phyloP scores from a whole-genome alignment of 2,888 invertebrate species.

The Hofmannophila pseudospretella region DNA sequence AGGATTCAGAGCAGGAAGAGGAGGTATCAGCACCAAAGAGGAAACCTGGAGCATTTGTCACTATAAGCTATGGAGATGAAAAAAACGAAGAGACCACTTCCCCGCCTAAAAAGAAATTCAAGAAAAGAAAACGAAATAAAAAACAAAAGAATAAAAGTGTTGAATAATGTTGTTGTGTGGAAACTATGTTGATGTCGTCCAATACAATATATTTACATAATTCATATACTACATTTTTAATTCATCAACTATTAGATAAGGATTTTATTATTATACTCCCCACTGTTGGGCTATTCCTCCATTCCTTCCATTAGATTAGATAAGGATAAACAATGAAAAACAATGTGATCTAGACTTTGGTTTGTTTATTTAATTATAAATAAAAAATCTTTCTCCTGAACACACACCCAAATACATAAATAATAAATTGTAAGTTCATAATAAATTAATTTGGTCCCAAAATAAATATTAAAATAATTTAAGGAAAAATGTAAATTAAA shows the following conservation, averaged over 20 bases:
- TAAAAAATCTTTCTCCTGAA: slow-evolving; percentile 69
- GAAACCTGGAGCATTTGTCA: slow-evolving; percentile 61
- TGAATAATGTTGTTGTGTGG: neutral
- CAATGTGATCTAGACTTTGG: slow-evolving; percentile 73
- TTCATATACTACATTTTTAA: too few relatives aligned
- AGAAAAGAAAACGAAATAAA: slow-evolving; percentile 53
- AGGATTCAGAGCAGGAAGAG: slow-evolving; percentile 33
- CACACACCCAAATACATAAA: slow-evolving; percentile 68
- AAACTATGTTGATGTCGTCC: too few relatives aligned
- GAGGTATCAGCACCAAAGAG: slow-evolving; percentile 33
- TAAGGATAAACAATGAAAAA: slow-evolving; percentile 32
- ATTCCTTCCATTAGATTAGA: too few relatives aligned
- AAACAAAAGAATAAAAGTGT: slow-evolving; percentile 16
- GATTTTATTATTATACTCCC: too few relatives aligned
- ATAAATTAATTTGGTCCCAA: slow-evolving; percentile 78
- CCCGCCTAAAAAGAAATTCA: slow-evolving; percentile 49
- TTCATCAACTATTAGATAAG: too few relatives aligned
- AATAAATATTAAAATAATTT: slow-evolving; percentile 74
- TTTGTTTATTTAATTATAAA: slow-evolving; percentile 76
- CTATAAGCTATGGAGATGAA: slow-evolving; percentile 49
- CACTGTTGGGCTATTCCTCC: too few relatives aligned
- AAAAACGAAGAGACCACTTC: slow-evolving; percentile 29
- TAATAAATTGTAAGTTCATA: slow-evolving; percentile 59
- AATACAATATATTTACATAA: too few relatives aligned
- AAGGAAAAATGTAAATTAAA: slow-evolving; percentile 57